These are phyloP conservation scores for Lochmaea crataegi DNA, from an alignment of 2,888 invertebrate genomes.

Conservation along the genomic window DNA sequence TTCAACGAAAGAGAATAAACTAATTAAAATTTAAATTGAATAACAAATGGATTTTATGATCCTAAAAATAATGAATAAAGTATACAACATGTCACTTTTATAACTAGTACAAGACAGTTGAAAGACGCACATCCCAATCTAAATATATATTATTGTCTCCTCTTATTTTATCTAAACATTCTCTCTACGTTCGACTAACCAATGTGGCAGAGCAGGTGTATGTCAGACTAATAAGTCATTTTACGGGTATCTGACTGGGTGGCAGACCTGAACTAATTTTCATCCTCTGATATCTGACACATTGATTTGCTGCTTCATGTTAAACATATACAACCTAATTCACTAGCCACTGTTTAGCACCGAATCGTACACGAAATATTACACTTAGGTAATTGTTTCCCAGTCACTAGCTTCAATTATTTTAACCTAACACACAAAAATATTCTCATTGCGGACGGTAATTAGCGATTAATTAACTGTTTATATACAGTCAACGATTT, in stretches of 20 bases:
- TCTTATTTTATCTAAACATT: conserved; percentile 6
- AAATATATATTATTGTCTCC: neutral
- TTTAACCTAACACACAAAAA: too few relatives aligned
- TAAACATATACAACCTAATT: conserved; percentile 35
- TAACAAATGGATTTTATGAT: too few relatives aligned
- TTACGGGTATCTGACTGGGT: conserved; percentile 46
- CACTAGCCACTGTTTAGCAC: conserved; percentile 22
- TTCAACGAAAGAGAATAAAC: too few relatives aligned
- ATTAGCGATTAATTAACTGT: neutral
- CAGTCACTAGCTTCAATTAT: neutral
- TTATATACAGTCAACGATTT: neutral
- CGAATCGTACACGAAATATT: conserved; percentile 13
- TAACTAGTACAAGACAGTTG: neutral
- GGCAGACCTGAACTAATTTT: conserved; percentile 41
- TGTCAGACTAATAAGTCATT: conserved; percentile 46
- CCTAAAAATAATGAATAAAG: too few relatives aligned
- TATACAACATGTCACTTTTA: too few relatives aligned
- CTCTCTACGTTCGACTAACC: too few relatives aligned
- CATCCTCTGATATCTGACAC: conserved; percentile 39
- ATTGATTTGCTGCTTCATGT: conserved; percentile 38
- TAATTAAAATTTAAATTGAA: too few relatives aligned
- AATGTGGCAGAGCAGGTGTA: conserved; percentile 38
- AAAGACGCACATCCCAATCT: neutral
- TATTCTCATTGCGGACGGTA: neutral
- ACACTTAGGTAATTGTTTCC: neutral